Evolutionary conservation across 2,113 vertebrate genomes (phyloP), one percentile per base, ranked within the genome.

Genomic region (Charadrius vociferus): DNA sequence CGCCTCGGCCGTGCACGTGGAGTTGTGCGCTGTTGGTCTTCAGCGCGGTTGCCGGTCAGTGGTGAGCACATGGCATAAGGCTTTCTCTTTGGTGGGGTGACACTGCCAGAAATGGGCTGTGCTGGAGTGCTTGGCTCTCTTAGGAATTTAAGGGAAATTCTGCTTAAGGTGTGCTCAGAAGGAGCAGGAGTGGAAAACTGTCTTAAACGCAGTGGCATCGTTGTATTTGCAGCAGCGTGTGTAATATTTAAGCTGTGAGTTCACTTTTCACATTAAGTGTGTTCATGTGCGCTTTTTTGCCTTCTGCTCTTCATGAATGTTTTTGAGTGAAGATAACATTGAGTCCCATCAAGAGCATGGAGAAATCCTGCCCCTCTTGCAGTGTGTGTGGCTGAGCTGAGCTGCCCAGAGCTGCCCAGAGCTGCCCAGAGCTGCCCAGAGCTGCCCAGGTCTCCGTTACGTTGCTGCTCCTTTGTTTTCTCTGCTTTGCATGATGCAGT

Each of bases 1-100:
- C 30, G 52, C 43, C 47, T 80, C 55, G 72, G 41, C 43, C 1
- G 0, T 23, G 47, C 81, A 3, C 16, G 4, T 9, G 7, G 26
- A 14, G 27, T 41, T 41, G 67, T 53, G 53, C 32, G 67, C 62
- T 41, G 45, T 20, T 86, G 63, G 34, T 53, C 43, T 65, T 7
- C 4, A 47, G 14, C 1, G 0, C 2, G 1, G 3, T 1, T n/a
- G 34, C 21, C 81, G 66, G 41, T 65, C 43, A 47, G 34, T 50
- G 47, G 3, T 22, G 30, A 36, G 52, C 14, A 27, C 9, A 1
- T 2, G 17, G 29, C 23, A 13, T 15, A 0, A 80, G 45, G 19
- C 19, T 77, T 12, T 43, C n/a, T 58, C 24, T 66, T 62, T 5
- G 2, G 15, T 47, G 61, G 61, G 52, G 32, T 90, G 65, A 7